These are phyloP conservation scores for Cyclophora albipunctata DNA, from an alignment of 2,888 invertebrate genomes.

Conservation along the genomic window DNA sequence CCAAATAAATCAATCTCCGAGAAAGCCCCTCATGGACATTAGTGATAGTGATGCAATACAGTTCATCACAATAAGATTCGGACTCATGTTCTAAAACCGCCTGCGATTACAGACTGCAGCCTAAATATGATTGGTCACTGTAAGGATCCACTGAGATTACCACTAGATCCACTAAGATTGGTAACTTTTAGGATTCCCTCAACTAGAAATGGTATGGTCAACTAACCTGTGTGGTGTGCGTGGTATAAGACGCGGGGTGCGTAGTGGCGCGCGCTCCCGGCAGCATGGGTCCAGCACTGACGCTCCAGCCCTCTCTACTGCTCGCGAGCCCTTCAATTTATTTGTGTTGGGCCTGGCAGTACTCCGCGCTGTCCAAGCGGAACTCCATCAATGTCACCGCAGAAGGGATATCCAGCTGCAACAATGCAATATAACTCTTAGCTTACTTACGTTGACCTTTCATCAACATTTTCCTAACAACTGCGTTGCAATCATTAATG, in stretches of 20 bases:
- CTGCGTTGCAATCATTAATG: no score
- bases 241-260: constrained; percentile 52
- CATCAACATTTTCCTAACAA: no score
- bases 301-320: constrained; percentile 39
- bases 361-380: constrained; percentile 98
- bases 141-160: no score
- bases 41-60: no score
- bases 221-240: constrained; percentile 53
- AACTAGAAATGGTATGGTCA: not conserved
- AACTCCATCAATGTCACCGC: constrained; percentile 98
- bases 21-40: no score
- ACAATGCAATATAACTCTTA: constrained; percentile 34
- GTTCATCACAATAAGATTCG: no score
- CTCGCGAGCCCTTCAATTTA: constrained; percentile 73
- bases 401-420: constrained; percentile 89
- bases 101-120: no score
- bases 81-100: no score
- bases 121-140: no score
- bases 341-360: constrained; percentile 99
- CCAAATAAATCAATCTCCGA: no score
- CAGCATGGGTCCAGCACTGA: constrained; percentile 57
- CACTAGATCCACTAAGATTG: no score
- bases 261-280: constrained; percentile 51
- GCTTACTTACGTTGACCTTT: not conserved
- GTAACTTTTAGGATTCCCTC: no score